phyloP scores from a whole-genome alignment of 1,140 invertebrate genomes.

The Druon quercuslanigerum region DNA sequence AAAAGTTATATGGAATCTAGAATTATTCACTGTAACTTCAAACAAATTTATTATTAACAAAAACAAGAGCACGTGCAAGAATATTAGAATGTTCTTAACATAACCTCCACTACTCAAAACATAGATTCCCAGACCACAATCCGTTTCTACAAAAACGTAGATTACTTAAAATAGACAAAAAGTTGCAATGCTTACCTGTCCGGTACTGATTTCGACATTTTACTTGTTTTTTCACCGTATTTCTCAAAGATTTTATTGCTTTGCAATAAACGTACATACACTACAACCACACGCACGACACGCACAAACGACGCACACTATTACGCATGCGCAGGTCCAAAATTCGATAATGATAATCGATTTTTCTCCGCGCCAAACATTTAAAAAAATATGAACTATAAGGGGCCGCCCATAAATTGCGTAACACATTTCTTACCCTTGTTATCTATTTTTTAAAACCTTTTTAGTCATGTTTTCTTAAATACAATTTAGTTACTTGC shows the following conservation, averaged over 20 bases:
- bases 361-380: no score
- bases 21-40: neutral
- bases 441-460: no score
- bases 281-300: constrained; percentile 47
- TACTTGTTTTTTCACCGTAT: constrained; percentile 10
- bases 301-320: constrained; percentile 34
- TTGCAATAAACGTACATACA: constrained; percentile 46
- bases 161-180: neutral
- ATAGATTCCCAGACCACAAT: neutral
- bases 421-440: no score
- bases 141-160: neutral
- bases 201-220: constrained; percentile 61
- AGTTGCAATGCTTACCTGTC: constrained; percentile 51
- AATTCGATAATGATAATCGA: no score
- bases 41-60: neutral
- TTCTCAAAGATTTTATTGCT: constrained; percentile 45
- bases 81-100: constrained; percentile 35
- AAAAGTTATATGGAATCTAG: neutral
- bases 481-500: no score
- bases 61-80: neutral
- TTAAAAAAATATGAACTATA: no score
- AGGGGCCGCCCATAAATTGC: no score
- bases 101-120: constrained; percentile 57
- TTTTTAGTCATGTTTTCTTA: no score
- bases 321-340: no score